Evolutionary conservation across 2,113 vertebrate species (phyloP).

Genomic region (Nettapus auritus): DNA sequence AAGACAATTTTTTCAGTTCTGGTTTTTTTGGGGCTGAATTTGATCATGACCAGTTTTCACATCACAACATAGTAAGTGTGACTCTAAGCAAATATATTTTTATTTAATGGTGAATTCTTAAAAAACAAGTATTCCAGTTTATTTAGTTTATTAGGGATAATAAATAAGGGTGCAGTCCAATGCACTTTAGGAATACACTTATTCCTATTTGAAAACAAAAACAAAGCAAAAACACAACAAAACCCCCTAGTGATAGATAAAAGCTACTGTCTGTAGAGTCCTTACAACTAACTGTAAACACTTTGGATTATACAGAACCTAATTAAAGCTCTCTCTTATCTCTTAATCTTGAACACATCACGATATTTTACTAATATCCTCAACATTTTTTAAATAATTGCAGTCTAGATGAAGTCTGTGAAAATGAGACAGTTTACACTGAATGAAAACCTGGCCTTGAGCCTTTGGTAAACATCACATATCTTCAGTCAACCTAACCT

Average conservation of each 20-base stretch:
- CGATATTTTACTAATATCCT: neutral
- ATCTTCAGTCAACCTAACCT: neutral
- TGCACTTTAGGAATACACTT: neutral
- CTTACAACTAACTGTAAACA: neutral
- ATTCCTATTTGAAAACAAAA: neutral
- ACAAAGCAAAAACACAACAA: too few species aligned
- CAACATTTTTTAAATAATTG: neutral
- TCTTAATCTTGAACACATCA: neutral
- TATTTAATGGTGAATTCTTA: neutral
- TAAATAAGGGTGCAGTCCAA: neutral
- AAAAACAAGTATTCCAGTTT: neutral
- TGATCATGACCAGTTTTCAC: neutral
- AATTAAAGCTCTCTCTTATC: neutral
- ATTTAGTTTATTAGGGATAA: too few species aligned
- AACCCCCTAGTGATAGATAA: neutral
- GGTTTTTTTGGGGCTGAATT: neutral
- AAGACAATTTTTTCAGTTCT: neutral
- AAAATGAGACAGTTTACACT: neutral
- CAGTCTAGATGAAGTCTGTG: neutral
- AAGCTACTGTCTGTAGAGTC: neutral
- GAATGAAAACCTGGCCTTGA: neutral
- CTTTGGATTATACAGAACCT: neutral
- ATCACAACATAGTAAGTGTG: neutral
- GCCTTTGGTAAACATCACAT: neutral
- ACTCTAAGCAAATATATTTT: neutral